A percentile compares a stretch with the other conserved stretches of the same genome.
phyloP scores from a whole-genome alignment of 2,797 vertebrate species.

The Nasua narica region DNA sequence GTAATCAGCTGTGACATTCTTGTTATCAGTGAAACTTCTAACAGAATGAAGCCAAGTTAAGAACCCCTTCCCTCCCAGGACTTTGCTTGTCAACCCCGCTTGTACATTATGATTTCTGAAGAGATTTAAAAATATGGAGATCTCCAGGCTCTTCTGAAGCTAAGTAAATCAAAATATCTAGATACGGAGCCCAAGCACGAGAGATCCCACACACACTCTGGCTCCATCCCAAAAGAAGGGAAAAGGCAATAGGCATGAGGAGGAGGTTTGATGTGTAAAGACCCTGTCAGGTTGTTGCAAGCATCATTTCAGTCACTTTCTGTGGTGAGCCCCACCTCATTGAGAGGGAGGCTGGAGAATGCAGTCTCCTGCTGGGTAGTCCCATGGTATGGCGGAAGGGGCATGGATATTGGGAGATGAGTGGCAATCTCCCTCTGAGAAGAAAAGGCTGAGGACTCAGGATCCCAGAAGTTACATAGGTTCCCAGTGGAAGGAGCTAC shows the following conservation, averaged over 20 bases:
- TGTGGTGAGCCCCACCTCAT: background rate
- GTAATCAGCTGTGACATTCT: background rate
- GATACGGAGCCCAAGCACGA: background rate
- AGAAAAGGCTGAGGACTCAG: background rate
- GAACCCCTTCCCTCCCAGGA: background rate
- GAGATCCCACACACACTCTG: fast-evolving
- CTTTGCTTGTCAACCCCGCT: background rate
- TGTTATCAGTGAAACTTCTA: background rate
- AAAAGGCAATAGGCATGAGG: background rate
- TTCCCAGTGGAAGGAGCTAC: background rate
- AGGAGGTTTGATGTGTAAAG: background rate
- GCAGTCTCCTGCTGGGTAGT: background rate
- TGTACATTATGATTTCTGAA: background rate
- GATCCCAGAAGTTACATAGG: background rate
- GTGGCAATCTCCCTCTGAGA: background rate
- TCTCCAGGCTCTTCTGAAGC: background rate
- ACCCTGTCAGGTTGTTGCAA: too few species aligned
- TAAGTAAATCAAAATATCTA: background rate
- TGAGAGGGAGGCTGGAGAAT: background rate
- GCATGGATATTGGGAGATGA: too few species aligned
- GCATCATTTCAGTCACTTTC: background rate
- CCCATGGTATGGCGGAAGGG: background rate
- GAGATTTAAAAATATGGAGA: background rate
- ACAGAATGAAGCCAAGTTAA: background rate
- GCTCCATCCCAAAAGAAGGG: background rate